A percentile compares a stretch with the other conserved stretches of the same genome.
Evolutionary conservation across 2,113 vertebrate genomes (phyloP).

Genomic region (Myotis davidii): DNA sequence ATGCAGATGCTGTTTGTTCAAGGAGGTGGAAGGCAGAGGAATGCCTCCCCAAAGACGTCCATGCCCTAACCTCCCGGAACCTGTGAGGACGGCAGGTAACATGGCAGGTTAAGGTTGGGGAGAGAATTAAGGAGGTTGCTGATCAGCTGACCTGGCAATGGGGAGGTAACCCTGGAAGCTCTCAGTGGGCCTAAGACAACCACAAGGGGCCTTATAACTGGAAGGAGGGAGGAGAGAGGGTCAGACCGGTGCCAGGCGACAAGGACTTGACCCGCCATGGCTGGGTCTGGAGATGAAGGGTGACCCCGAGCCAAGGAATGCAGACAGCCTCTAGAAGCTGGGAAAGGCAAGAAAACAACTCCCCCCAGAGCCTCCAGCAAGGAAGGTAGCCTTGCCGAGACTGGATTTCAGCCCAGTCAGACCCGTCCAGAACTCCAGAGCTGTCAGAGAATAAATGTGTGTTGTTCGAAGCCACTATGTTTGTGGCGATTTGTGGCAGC

Average conservation of each 20-base stretch:
- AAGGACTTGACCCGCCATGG: neutral
- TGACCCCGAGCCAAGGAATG: neutral
- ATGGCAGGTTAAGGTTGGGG: neutral
- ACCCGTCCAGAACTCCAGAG: neutral
- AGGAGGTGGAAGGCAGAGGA: neutral
- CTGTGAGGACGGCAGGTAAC: neutral
- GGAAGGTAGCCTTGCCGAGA: rapidly evolving
- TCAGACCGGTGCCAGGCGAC: neutral
- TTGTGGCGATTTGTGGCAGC: neutral
- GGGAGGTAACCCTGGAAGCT: neutral
- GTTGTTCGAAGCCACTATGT: neutral
- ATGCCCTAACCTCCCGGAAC: neutral
- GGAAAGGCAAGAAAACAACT: neutral
- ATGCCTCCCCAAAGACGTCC: neutral
- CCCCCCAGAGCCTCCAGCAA: neutral
- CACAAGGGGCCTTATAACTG: neutral
- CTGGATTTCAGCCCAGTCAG: neutral
- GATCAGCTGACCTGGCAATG: neutral
- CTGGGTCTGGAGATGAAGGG: neutral
- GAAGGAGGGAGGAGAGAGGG: neutral
- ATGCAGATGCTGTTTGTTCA: neutral
- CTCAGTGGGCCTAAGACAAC: neutral
- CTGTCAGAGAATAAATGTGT: neutral
- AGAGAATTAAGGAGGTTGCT: neutral
- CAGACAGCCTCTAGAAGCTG: neutral